Conservation (phyloP, 2,888 invertebrate genomes). For the Imbricaverruca yamaguchii region DNA sequence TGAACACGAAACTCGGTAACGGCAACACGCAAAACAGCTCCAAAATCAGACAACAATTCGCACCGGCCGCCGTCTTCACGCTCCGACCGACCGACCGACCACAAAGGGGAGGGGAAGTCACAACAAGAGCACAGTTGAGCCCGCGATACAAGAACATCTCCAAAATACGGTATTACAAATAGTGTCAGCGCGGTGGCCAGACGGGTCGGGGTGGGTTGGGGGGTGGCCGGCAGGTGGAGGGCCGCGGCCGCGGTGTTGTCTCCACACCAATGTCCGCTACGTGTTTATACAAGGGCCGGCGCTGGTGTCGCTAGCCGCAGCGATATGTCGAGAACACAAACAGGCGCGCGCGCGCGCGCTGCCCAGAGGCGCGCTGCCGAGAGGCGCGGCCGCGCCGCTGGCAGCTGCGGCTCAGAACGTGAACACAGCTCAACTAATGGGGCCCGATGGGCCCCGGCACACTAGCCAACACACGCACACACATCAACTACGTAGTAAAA, state of each 20-base stretch:
- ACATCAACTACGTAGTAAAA: constrained; percentile 21
- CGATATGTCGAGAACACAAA: constrained; percentile 1
- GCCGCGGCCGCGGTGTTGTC: background rate
- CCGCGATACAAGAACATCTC: constrained; percentile 14
- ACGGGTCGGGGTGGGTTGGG: background rate
- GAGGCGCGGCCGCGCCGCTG: too few relatives aligned
- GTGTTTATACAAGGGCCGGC: constrained; percentile 3
- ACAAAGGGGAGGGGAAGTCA: constrained; percentile 11
- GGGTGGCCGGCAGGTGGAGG: background rate
- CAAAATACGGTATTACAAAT: constrained; percentile 17
- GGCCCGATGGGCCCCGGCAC: background rate
- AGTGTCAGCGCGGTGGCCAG: background rate
- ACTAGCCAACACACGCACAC: background rate
- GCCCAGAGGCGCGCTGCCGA: background rate
- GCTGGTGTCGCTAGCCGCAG: background rate
- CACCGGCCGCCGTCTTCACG: background rate
- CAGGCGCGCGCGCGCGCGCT: background rate
- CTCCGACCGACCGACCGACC: background rate
- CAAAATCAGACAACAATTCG: constrained; percentile 15
- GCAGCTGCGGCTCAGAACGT: too few relatives aligned
- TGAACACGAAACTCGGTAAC: constrained; percentile 19
- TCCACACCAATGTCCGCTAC: background rate
- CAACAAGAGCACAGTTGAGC: constrained; percentile 21
- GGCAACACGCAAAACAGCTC: constrained; percentile 20
- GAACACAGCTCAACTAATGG: background rate